These are phyloP conservation scores for Bradypus variegatus DNA, from an alignment of 2,797 vertebrate species.

Conservation along the genomic window DNA sequence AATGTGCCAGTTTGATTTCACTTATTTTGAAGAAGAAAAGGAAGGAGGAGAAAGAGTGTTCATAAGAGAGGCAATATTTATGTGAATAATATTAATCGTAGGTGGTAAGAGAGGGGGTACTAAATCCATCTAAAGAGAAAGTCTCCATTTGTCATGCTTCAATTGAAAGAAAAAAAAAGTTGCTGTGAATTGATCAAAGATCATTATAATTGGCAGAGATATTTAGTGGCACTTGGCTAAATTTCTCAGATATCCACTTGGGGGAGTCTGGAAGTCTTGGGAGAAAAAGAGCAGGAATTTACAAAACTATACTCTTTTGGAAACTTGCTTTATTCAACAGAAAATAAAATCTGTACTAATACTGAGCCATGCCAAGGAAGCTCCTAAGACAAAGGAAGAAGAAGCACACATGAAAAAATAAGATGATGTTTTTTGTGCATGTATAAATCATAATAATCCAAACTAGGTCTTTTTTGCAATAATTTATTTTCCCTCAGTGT, in stretches of 20 bases:
- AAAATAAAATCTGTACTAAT: background rate
- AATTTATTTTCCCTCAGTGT: background rate
- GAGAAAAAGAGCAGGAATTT: slow-evolving; percentile 22
- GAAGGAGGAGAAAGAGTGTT: background rate
- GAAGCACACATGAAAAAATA: background rate
- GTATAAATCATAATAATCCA: background rate
- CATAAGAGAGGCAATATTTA: background rate
- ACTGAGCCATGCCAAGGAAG: background rate
- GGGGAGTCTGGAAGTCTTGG: slow-evolving; percentile 63
- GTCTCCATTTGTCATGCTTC: background rate
- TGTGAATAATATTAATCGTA: background rate
- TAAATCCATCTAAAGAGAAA: background rate
- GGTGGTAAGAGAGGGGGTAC: background rate
- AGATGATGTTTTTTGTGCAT: background rate
- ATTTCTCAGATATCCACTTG: slow-evolving; percentile 68
- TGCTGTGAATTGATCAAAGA: slow-evolving; percentile 39
- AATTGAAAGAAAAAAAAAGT: slow-evolving; percentile 36
- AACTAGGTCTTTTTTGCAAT: background rate
- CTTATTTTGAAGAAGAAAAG: slow-evolving; percentile 10
- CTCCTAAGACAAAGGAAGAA: background rate
- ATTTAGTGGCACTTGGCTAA: slow-evolving; percentile 40
- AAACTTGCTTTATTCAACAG: background rate
- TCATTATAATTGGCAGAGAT: slow-evolving; percentile 50
- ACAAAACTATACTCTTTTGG: slow-evolving; percentile 34
- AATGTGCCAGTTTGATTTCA: slow-evolving; percentile 37